phyloP scores from a whole-genome alignment of 1,140 invertebrate genomes.

The Penaeus indicus region DNA sequence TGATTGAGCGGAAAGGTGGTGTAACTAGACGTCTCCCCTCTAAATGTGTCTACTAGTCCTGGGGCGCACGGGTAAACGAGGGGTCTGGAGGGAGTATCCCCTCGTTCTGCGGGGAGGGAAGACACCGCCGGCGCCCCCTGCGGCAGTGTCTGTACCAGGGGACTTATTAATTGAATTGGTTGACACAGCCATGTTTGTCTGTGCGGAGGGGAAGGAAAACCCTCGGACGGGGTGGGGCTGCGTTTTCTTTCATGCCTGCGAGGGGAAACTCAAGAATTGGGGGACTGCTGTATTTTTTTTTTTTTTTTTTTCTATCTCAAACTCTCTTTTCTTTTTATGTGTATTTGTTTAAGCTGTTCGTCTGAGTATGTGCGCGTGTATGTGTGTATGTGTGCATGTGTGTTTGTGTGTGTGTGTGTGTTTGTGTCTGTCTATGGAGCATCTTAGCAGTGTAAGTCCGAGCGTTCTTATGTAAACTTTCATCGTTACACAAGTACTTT shows the following conservation, averaged over 20 bases:
- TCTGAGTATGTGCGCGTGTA: not conserved
- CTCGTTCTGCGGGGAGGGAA: not conserved
- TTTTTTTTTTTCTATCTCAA: too few relatives aligned
- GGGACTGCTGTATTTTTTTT: too few relatives aligned
- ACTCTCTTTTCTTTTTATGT: not conserved
- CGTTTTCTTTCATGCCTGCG: too few relatives aligned
- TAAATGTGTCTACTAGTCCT: not conserved
- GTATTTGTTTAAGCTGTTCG: too few relatives aligned
- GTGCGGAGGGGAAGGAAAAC: slow-evolving; percentile 1
- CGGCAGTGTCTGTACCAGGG: slow-evolving; percentile 34
- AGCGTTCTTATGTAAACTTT: too few relatives aligned
- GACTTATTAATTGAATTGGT: slow-evolving; percentile 54
- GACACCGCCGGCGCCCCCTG: slow-evolving; percentile 19
- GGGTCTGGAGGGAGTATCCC: not conserved
- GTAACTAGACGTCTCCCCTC: slow-evolving; percentile 6
- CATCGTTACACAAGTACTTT: too few relatives aligned
- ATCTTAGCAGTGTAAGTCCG: too few relatives aligned
- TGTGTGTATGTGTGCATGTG: not conserved
- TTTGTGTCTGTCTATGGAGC: not conserved
- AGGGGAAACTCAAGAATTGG: too few relatives aligned
- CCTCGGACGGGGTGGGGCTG: too few relatives aligned
- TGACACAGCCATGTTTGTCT: slow-evolving; percentile 48
- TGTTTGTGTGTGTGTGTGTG: not conserved
- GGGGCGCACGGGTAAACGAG: too few relatives aligned
- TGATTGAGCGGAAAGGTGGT: slow-evolving; percentile 3